Conservation (phyloP, 1,140 invertebrate genomes). For the Cydia strobilella region DNA sequence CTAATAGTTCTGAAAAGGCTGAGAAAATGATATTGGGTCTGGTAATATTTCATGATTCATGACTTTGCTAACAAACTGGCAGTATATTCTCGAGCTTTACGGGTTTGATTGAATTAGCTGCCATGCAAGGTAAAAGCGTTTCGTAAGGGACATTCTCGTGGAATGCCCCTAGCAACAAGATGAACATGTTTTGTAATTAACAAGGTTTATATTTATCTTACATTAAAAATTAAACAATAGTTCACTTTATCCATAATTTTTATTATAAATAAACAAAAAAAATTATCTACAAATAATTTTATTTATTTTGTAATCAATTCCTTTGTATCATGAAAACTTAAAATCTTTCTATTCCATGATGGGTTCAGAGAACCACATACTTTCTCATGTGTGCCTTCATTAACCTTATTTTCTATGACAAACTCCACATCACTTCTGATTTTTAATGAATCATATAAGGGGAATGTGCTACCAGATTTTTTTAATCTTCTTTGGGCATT, state of each 20-base stretch:
- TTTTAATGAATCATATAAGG: slow-evolving; percentile 80
- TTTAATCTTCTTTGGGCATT: slow-evolving; percentile 86
- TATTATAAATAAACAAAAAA: slow-evolving; percentile 23
- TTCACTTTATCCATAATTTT: not conserved
- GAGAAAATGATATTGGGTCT: no score
- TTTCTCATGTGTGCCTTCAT: slow-evolving; percentile 78
- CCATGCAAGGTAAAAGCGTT: no score
- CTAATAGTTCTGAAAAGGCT: no score
- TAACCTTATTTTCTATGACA: slow-evolving; percentile 83
- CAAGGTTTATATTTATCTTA: no score
- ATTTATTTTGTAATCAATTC: not conserved
- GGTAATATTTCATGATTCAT: no score
- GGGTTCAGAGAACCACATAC: slow-evolving; percentile 81
- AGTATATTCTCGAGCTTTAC: no score
- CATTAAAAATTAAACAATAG: no score
- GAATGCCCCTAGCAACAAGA: no score
- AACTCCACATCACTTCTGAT: slow-evolving; percentile 82
- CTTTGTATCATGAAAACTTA: slow-evolving; percentile 71
- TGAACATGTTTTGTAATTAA: no score
- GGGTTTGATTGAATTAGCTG: no score
- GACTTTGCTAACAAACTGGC: no score
- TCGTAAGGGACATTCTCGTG: no score
- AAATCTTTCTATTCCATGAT: slow-evolving; percentile 85
- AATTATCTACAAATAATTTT: not conserved
- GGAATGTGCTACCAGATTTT: slow-evolving; percentile 82